phyloP scores from a whole-genome alignment of 2,888 invertebrate species.

The Aleiodes leptofemur region DNA sequence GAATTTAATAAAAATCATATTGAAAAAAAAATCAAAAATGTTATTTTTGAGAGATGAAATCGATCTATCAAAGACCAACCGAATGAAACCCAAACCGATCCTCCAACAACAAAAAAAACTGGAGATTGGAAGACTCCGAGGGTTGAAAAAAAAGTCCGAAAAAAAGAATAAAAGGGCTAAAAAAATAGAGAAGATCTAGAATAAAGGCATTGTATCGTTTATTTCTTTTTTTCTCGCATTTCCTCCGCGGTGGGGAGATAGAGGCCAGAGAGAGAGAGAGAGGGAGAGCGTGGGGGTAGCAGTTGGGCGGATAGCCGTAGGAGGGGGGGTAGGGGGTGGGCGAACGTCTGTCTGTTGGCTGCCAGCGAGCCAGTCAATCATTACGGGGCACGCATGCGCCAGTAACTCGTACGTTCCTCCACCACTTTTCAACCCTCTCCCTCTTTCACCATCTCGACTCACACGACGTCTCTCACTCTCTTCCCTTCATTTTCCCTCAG shows the following conservation, averaged over 20 bases:
- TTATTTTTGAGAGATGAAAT: too few relatives aligned
- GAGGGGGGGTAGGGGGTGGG: conserved; percentile 68
- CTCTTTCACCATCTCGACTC: conserved; percentile 38
- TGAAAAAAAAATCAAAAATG: conserved; percentile 51
- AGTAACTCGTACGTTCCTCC: conserved; percentile 48
- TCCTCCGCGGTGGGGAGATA: conserved; percentile 36
- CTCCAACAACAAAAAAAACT: conserved; percentile 23
- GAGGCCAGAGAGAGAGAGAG: conserved; percentile 36
- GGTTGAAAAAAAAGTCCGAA: conserved; percentile 28
- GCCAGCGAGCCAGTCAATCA: conserved; percentile 76
- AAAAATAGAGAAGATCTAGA: conserved; percentile 49
- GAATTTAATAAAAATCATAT: conserved; percentile 40
- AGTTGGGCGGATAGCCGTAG: conserved; percentile 55
- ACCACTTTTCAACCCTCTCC: conserved; percentile 50
- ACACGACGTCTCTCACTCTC: conserved; percentile 45
- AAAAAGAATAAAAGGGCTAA: not conserved
- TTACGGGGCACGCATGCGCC: conserved; percentile 74
- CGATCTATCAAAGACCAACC: not conserved
- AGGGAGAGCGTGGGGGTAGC: conserved; percentile 41
- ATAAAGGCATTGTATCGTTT: conserved; percentile 55
- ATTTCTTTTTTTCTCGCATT: conserved; percentile 47
- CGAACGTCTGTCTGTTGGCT: conserved; percentile 76
- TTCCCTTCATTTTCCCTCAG: conserved; percentile 52
- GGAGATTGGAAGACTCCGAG: conserved; percentile 31
- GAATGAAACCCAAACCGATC: conserved; percentile 10